Conservation (phyloP, 2,113 vertebrate species). For the Vireo altiloquus region DNA sequence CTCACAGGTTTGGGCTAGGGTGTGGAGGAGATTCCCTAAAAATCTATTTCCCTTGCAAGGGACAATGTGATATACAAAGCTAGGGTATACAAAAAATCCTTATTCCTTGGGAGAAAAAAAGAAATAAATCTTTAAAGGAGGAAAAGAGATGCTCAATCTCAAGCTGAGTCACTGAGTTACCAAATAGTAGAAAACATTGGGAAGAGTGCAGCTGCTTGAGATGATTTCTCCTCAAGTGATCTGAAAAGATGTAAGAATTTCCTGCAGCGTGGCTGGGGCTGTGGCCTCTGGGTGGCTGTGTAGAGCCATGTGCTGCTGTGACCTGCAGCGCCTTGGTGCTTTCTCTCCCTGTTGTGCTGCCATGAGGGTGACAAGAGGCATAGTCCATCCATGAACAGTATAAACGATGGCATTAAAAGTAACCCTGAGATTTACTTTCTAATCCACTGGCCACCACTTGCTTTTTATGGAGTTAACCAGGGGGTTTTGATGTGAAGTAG, state of each 20-base stretch:
- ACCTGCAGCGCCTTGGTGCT: fast-evolving
- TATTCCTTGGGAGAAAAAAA: not conserved
- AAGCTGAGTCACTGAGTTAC: not conserved
- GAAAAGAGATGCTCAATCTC: not conserved
- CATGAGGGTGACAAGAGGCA: not conserved
- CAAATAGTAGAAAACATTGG: not conserved
- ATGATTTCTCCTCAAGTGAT: not conserved
- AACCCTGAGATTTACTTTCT: not conserved
- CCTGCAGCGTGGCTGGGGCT: fast-evolving
- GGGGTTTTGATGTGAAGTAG: not conserved
- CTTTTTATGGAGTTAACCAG: not conserved
- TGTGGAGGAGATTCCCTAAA: not conserved
- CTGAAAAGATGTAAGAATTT: not conserved
- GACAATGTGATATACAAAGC: not conserved
- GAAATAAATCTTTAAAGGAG: not conserved
- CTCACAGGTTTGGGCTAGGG: fast-evolving
- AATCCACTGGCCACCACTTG: not conserved
- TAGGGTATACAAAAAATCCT: not conserved
- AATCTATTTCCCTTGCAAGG: fast-evolving
- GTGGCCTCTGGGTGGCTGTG: fast-evolving
- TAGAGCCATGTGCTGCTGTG: fast-evolving
- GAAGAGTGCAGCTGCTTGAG: not conserved
- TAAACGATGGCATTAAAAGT: not conserved
- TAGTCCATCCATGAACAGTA: fast-evolving
- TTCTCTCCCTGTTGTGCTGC: not conserved